Evolutionary conservation across 2,888 invertebrate species (phyloP).

Genomic region (Eupithecia insigniata): DNA sequence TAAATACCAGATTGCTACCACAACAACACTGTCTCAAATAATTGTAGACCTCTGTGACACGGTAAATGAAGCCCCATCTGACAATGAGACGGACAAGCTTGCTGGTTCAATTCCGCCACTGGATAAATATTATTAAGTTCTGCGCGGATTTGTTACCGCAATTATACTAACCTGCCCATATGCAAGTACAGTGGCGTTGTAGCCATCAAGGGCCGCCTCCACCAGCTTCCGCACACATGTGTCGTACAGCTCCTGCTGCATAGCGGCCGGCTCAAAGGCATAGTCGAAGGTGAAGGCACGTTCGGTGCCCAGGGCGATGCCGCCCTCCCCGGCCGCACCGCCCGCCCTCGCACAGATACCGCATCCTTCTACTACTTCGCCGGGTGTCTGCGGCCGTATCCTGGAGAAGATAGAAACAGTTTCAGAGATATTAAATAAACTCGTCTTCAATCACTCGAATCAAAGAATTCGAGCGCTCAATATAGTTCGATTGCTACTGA

Average conservation of each 20-base stretch:
- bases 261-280: conserved; percentile 92
- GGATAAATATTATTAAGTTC: not conserved
- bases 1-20: not conserved
- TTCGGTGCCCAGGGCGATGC: conserved; percentile 95
- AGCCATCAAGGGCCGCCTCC: conserved; percentile 96
- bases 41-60: not conserved
- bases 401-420: conserved; percentile 76
- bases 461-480: no score
- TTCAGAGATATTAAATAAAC: not conserved
- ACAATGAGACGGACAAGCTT: not conserved
- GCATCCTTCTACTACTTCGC: conserved; percentile 97
- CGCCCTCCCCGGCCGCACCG: conserved; percentile 95
- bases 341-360: conserved; percentile 95
- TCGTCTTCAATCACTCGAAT: no score
- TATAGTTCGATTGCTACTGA: no score
- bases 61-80: not conserved
- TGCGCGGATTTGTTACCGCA: not conserved
- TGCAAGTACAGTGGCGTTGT: conserved; percentile 98
- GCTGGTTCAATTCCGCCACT: not conserved
- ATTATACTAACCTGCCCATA: conserved; percentile 91
- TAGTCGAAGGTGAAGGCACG: conserved; percentile 98
- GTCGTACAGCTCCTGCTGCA: conserved; percentile 91
- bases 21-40: not conserved
- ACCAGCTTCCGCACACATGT: conserved; percentile 93
- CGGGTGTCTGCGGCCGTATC: conserved; percentile 96